Evolutionary conservation across 2,888 invertebrate species (phyloP).

Genomic region (Spodoptera littoralis): DNA sequence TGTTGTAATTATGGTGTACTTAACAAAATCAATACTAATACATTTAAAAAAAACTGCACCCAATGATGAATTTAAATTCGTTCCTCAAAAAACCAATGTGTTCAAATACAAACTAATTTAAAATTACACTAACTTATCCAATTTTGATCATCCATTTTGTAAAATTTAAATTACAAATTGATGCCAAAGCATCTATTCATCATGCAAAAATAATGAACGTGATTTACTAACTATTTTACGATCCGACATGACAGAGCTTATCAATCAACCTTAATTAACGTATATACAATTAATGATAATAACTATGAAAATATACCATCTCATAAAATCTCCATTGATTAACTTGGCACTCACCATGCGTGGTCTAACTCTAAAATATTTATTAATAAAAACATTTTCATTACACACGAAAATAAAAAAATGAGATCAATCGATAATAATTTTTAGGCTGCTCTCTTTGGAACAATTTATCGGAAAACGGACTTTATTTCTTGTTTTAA

Average conservation of each 20-base stretch:
- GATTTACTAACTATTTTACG: constrained; percentile 28
- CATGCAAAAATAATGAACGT: constrained; percentile 16
- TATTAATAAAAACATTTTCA: constrained; percentile 83
- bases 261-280: constrained; percentile 68
- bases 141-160: constrained; percentile 13
- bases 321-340: constrained; percentile 77
- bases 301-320: constrained; percentile 78
- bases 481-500: constrained; percentile 65
- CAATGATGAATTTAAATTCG: background rate
- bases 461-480: constrained; percentile 82
- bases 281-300: constrained; percentile 72
- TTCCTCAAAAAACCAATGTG: constrained; percentile 16
- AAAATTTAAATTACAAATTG: constrained; percentile 20
- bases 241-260: constrained; percentile 64
- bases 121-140: constrained; percentile 20
- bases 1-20: no score
- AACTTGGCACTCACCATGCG: constrained; percentile 82
- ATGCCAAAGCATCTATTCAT: constrained; percentile 14
- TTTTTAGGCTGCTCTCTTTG: constrained; percentile 89
- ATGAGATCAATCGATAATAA: constrained; percentile 88
- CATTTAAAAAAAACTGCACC: background rate
- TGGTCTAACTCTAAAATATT: constrained; percentile 66
- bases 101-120: constrained; percentile 29
- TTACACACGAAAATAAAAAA: constrained; percentile 81
- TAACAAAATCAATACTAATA: background rate